Base-by-base conservation (phyloP, 2,888 invertebrate genomes). In the Eledone cirrhosa region DNA sequence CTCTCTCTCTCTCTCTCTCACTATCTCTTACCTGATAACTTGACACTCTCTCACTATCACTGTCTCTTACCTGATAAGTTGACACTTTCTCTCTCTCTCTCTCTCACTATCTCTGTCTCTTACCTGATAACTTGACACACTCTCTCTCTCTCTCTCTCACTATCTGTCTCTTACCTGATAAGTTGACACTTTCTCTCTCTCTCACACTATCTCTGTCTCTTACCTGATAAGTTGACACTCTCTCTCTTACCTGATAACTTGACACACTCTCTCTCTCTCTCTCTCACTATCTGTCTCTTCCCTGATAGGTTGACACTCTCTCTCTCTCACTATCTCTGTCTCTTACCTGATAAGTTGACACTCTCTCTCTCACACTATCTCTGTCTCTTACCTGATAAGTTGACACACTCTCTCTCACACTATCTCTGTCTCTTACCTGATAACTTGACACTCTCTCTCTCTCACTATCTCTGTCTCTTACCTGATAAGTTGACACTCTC, bases 201-300 rank as follows among this genome's bases (percentile, higher is more conserved):
- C n/a, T n/a, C n/a, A n/a, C n/a, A n/a, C 5, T 33, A 5, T 33
- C 33, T 41, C 41, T 41, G 41, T 2, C 8, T 41, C 77, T 77
- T 79, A 88, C 88, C 89, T 84, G 85, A 85, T 8, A 90, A 83
- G 13, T 82, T 77, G 47, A 90, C 85, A 77, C 87, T 86, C 48
- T 33, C 5, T 33, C 8, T 41, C 77, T 77, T 79, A 88, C 88
- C 89, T 84, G 85, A 85, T 8, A 90, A 83, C 14, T 82, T 77
- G 47, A 90, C 85, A 77, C 87, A 5, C 5, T 33, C 8, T 33
- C 33, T 41, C 41, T 41, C 8, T n/a, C n/a, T n/a, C n/a, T n/a
- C n/a, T n/a, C n/a, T n/a, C n/a, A n/a, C n/a, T n/a, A n/a, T n/a
- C n/a, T n/a, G n/a, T 2, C 8, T 41, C 77, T 77, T 79, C 88